These are phyloP conservation scores for Enteromius unitaeniatus DNA, from an alignment of 2,797 vertebrate genomes.

Conservation along the genomic window DNA sequence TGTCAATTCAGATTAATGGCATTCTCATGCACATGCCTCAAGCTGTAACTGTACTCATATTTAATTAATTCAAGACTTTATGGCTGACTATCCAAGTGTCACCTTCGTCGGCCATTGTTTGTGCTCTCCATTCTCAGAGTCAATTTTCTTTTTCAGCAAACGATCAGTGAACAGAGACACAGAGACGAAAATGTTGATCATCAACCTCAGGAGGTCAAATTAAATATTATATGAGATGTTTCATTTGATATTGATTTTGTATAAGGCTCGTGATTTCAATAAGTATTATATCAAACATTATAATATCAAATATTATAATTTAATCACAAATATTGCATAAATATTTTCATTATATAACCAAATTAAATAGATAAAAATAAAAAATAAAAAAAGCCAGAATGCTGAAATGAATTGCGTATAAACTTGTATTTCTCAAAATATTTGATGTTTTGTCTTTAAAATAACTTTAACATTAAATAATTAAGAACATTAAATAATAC, in stretches of 20 bases:
- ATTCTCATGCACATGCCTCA: constrained; percentile 8
- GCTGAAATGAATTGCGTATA: neutral
- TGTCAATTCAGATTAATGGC: constrained; percentile 3
- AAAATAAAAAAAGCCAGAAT: neutral
- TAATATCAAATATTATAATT: neutral
- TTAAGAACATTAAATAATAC: constrained; percentile 33
- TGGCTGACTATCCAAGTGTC: constrained; percentile 20
- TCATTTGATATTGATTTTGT: neutral
- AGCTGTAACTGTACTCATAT: constrained; percentile 14
- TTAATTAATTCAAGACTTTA: constrained; percentile 24
- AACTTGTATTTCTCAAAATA: neutral
- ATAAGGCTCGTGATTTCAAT: neutral
- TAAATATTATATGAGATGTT: neutral
- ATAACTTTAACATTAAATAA: no score
- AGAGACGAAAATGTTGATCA: neutral
- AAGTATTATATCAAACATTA: neutral
- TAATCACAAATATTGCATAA: neutral
- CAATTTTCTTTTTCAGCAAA: neutral
- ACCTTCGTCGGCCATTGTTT: constrained; percentile 17
- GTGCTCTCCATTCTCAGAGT: neutral
- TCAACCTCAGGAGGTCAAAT: constrained; percentile 2
- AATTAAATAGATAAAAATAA: neutral
- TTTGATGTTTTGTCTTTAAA: neutral
- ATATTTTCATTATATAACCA: neutral
- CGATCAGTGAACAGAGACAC: neutral